Evolutionary conservation across 2,797 vertebrate genomes (phyloP), one percentile per base, ranked within the genome.

Genomic region (Kryptolebias ocellatus): DNA sequence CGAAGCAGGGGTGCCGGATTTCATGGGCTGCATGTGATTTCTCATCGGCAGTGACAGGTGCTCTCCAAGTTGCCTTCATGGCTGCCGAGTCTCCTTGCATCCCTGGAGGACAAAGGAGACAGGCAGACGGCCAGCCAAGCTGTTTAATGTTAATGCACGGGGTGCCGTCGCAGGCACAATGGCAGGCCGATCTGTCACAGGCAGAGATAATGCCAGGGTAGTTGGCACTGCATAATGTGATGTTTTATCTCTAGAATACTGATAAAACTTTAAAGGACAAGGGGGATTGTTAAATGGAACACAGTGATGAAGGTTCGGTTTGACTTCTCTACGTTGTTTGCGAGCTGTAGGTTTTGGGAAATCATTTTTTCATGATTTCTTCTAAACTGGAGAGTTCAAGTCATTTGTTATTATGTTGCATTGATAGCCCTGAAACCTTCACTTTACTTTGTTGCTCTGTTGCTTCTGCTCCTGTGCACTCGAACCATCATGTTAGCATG

Each of bases 71-170:
- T 74, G 73, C 63, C 76, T 83, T 76, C 81, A 82, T 76, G 88
- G 83, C 83, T 86, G 84, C 80, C 31, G 72, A 80, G 81, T 88
- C 82, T 87, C 86, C 88, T 84, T 87, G 87, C 83, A 65, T 76
- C 81, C 84, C 80, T 74, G 70, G 87, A 89, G 86, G 89, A 90
- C 79, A 11, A 24, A 64, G 10, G 69, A 69, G 72, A 81, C 71
- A 85, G 88, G 87, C 86, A 89, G 84, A 67, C 76, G 63, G 86
- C 87, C 78, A 86, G 80, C 86, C 86, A 83, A 86, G 87, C 89
- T 89, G 89, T 89, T 90, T 86, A 88, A 92, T 92, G 91, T 87
- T 90, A 92, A 91, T 92, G 87, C 78, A 79, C 76, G 71, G 73
- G 64, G 78, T 83, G 65, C 85, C 63, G 77, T 91, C 83, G 85